These are phyloP conservation scores for Oreochromis mossambicus DNA, from an alignment of 2,797 vertebrate species.

Conservation along the genomic window DNA sequence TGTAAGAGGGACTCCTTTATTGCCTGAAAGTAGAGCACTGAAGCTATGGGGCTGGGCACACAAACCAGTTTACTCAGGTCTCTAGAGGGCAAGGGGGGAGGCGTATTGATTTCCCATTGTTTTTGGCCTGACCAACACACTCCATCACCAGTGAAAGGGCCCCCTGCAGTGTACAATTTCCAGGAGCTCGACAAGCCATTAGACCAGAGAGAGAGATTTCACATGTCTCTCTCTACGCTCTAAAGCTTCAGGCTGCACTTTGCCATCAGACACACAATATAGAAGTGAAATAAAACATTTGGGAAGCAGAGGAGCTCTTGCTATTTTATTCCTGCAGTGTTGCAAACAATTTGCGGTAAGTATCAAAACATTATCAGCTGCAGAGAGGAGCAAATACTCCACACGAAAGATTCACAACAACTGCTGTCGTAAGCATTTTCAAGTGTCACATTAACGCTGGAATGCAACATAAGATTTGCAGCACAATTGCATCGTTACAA, in stretches of 20 bases:
- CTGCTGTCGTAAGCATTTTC: conserved; percentile 40
- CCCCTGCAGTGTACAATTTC: conserved; percentile 71
- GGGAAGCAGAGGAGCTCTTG: not conserved
- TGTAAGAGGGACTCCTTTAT: conserved; percentile 54
- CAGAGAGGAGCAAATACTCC: not conserved
- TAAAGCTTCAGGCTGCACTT: conserved; percentile 20
- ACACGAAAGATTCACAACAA: not conserved
- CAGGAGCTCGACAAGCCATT: conserved; percentile 70
- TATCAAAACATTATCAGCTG: not conserved
- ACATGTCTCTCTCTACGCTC: conserved; percentile 29
- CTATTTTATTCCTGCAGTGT: not conserved
- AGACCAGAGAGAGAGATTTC: conserved; percentile 57
- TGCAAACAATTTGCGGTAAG: not conserved
- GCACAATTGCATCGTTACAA: conserved; percentile 33
- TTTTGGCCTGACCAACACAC: conserved; percentile 67
- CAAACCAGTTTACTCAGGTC: conserved; percentile 69
- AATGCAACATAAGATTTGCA: conserved; percentile 18
- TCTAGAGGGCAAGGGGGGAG: conserved; percentile 54
- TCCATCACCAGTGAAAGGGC: conserved; percentile 72
- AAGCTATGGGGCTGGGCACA: conserved; percentile 61
- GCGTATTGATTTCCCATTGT: conserved; percentile 77
- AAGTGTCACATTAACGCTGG: conserved; percentile 20
- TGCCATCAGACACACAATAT: not conserved
- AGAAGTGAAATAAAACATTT: not conserved
- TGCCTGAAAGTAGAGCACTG: conserved; percentile 54